Conservation (phyloP, 1,140 invertebrate genomes). For the Drosophila saltans region DNA sequence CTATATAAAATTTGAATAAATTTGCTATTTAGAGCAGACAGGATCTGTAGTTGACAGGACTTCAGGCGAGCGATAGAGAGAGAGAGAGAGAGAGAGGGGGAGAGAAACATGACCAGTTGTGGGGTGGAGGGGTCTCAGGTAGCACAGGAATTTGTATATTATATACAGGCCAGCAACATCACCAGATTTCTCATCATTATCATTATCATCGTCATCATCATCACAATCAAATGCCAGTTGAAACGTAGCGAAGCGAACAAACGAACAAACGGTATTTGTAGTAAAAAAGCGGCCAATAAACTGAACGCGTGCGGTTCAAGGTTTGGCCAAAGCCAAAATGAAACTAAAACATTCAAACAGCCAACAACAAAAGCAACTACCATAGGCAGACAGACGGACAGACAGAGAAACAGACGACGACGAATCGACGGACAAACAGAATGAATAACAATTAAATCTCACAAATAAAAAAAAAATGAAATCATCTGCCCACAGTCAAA, state of each 20-base stretch:
- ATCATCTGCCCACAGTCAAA: slow-evolving; percentile 68
- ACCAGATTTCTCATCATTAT: slow-evolving; percentile 1
- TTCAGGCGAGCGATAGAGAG: too few relatives aligned
- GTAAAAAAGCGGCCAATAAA: slow-evolving; percentile 83
- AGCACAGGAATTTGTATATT: not conserved
- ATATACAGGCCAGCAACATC: not conserved
- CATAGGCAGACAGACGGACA: slow-evolving; percentile 27
- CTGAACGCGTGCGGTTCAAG: slow-evolving; percentile 81
- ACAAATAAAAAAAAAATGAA: slow-evolving; percentile 68
- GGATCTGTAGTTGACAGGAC: not conserved
- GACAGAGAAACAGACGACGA: slow-evolving; percentile 1
- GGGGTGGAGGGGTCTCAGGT: not conserved
- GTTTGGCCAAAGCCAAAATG: slow-evolving; percentile 78
- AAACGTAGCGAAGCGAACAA: slow-evolving; percentile 53
- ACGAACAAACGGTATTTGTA: slow-evolving; percentile 77
- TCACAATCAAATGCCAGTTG: slow-evolving; percentile 53
- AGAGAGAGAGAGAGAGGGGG: too few relatives aligned
- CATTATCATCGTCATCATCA: slow-evolving; percentile 36
- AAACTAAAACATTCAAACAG: slow-evolving; percentile 63
- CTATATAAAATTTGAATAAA: not conserved
- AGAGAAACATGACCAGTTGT: not conserved
- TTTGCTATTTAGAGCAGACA: not conserved
- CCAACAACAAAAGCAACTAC: slow-evolving; percentile 49
- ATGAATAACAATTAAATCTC: slow-evolving; percentile 81
- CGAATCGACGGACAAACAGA: slow-evolving; percentile 49